Conservation (phyloP, 2,113 vertebrate genomes). For the Noctilio leporinus region DNA sequence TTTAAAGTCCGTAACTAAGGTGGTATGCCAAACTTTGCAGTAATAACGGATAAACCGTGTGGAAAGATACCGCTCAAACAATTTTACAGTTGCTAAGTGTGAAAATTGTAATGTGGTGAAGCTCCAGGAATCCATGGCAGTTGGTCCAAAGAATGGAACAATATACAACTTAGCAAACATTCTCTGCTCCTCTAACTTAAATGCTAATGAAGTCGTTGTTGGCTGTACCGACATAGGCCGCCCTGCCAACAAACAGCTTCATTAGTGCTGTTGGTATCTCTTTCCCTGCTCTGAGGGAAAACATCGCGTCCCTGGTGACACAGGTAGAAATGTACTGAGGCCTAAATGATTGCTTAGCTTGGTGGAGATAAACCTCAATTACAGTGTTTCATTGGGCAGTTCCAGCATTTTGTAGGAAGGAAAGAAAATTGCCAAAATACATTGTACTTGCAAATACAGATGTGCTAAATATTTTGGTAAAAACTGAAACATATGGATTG, state of each 20-base stretch:
- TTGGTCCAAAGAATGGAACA: constrained; percentile 78
- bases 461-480: background rate
- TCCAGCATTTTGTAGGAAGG: background rate
- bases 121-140: constrained; percentile 74
- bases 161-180: constrained; percentile 67
- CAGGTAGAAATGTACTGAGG: background rate
- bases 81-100: constrained; percentile 88
- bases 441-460: background rate
- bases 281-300: constrained; percentile 20
- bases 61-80: constrained; percentile 83
- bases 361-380: background rate
- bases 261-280: constrained; percentile 46
- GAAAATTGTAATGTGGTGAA: constrained; percentile 83
- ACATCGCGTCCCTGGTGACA: background rate
- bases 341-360: background rate
- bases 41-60: constrained; percentile 78
- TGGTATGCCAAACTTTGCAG: constrained; percentile 79
- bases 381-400: background rate
- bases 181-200: constrained; percentile 58
- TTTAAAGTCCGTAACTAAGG: constrained; percentile 84
- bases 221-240: constrained; percentile 53
- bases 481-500: background rate
- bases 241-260: constrained; percentile 71
- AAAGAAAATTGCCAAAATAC: background rate
- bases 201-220: constrained; percentile 57